Evolutionary conservation across 2,797 vertebrate genomes (phyloP).

Genomic region (Sebastes nivosus): DNA sequence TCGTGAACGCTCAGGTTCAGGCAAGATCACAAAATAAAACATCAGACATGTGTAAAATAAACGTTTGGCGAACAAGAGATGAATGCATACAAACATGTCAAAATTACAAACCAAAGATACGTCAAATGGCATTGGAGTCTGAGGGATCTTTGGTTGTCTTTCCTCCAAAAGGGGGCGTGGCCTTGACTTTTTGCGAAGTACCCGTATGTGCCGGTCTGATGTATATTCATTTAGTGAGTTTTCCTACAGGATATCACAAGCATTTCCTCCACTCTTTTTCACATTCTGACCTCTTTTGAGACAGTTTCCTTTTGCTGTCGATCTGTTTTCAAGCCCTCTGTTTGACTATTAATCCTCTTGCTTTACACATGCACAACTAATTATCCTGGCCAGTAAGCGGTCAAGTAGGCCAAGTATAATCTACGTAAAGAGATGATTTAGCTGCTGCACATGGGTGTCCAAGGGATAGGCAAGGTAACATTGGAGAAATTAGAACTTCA

Average conservation of each 20-base stretch:
- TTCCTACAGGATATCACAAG: background rate
- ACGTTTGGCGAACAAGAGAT: too few species aligned
- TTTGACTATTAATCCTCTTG: background rate
- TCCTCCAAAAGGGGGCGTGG: too few species aligned
- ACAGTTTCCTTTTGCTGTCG: background rate
- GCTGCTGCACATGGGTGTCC: background rate
- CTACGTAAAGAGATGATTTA: background rate
- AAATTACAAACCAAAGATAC: too few species aligned
- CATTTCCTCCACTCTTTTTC: background rate
- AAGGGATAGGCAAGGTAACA: background rate
- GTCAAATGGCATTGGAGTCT: too few species aligned
- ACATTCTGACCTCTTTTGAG: background rate
- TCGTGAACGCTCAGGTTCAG: too few species aligned
- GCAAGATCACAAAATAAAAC: too few species aligned
- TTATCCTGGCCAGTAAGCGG: background rate
- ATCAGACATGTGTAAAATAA: too few species aligned
- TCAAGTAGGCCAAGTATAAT: background rate
- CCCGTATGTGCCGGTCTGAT: too few species aligned
- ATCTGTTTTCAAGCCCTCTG: background rate
- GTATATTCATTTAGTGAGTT: background rate
- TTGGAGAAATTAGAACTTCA: constrained; percentile 10
- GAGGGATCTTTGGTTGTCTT: too few species aligned
- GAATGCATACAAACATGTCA: background rate
- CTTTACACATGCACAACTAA: background rate
- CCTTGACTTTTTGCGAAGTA: too few species aligned